Evolutionary conservation across 2,797 vertebrate genomes (phyloP).

Genomic region (Sebastes matsubarae): DNA sequence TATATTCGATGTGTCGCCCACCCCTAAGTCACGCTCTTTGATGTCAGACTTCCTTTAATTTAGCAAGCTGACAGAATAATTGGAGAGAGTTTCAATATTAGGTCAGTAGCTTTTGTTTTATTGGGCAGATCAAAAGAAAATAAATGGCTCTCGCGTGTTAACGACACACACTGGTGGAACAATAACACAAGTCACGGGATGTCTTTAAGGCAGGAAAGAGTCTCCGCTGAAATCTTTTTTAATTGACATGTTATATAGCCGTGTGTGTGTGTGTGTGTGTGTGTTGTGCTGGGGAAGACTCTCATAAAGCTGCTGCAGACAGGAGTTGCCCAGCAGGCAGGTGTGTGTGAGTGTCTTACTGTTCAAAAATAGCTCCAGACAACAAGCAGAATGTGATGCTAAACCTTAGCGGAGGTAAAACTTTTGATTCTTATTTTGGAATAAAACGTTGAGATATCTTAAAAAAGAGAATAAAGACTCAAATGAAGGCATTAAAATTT

Average conservation of each 20-base stretch:
- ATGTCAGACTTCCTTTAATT: conserved; percentile 22
- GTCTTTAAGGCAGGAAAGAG: conserved; percentile 21
- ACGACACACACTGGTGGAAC: conserved; percentile 24
- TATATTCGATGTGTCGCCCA: too few relatives aligned
- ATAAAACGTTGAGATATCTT: neutral
- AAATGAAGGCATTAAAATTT: neutral
- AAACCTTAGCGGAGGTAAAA: neutral
- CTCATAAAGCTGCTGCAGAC: conserved; percentile 28
- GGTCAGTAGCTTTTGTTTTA: conserved; percentile 8
- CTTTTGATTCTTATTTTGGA: neutral
- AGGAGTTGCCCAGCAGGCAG: conserved; percentile 11
- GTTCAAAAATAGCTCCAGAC: conserved; percentile 16
- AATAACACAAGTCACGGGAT: conserved; percentile 38
- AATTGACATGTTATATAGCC: conserved; percentile 54
- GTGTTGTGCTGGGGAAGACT: conserved; percentile 1
- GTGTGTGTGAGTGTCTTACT: neutral
- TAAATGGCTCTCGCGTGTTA: conserved; percentile 31
- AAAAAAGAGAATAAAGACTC: neutral
- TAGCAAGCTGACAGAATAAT: conserved; percentile 38
- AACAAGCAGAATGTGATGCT: neutral
- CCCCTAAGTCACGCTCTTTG: conserved; percentile 7
- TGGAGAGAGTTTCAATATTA: neutral
- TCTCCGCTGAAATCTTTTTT: conserved; percentile 45
- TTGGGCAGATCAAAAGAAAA: conserved; percentile 39
- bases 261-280: neutral